phyloP scores from a whole-genome alignment of 2,113 vertebrate species.

The Limnothrissa miodon region DNA sequence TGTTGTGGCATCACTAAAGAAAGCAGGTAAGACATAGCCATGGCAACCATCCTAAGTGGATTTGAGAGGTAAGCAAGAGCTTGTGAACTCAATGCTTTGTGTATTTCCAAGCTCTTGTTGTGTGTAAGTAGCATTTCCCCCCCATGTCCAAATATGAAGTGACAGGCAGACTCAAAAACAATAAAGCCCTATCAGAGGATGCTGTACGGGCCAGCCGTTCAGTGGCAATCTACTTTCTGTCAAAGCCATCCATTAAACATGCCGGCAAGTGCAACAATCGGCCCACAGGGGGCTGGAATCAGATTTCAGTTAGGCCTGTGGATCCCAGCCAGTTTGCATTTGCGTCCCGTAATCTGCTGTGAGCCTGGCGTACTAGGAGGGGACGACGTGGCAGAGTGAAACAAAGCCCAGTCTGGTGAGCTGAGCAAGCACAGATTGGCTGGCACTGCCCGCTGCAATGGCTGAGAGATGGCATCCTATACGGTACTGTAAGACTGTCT shows the following conservation, averaged over 20 bases:
- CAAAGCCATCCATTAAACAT: neutral
- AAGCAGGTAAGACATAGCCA: neutral
- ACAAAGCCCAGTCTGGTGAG: neutral
- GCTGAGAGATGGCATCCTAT: neutral
- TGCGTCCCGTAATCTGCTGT: neutral
- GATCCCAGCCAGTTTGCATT: slow-evolving; percentile 6
- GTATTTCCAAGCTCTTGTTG: neutral
- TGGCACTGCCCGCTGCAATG: neutral
- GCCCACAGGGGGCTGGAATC: slow-evolving; percentile 3
- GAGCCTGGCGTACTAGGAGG: neutral
- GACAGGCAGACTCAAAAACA: neutral
- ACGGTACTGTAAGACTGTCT: neutral
- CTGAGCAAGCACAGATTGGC: neutral
- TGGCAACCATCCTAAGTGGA: neutral
- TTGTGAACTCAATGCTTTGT: neutral
- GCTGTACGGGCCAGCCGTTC: neutral
- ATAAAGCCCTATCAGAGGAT: neutral
- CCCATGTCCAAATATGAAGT: neutral
- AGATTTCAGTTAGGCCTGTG: neutral
- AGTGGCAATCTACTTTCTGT: slow-evolving; percentile 11
- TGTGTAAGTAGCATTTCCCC: neutral
- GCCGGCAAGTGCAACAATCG: neutral
- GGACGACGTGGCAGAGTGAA: neutral
- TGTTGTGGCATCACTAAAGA: neutral
- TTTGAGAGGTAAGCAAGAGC: neutral